Conservation (phyloP, 2,888 invertebrate species). For the Merodon equestris region DNA sequence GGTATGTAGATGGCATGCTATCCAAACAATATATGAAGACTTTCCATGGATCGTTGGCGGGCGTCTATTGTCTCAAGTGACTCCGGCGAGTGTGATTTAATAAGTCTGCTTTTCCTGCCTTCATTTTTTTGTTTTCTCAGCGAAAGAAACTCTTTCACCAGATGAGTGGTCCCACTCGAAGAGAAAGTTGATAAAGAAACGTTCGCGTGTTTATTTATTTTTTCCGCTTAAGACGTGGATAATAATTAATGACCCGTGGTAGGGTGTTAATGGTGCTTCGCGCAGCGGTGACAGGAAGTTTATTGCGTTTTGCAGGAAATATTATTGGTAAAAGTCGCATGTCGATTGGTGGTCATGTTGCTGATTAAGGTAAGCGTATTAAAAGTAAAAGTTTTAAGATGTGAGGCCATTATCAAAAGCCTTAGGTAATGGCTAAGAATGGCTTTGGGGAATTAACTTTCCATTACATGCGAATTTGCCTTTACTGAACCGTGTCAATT, state of each 20-base stretch:
- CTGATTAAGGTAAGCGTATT: no score
- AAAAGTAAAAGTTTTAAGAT: no score
- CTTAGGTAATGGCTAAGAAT: no score
- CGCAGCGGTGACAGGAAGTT: conserved; percentile 34
- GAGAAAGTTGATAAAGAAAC: conserved; percentile 48
- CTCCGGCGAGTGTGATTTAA: conserved; percentile 12
- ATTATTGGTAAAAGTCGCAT: conserved; percentile 39
- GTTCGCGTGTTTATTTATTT: not conserved
- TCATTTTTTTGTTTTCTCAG: not conserved
- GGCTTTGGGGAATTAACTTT: no score
- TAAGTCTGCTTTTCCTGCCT: conserved; percentile 12
- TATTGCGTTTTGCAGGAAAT: conserved; percentile 7
- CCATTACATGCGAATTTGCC: no score
- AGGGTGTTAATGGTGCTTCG: conserved; percentile 38
- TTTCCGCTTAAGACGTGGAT: conserved; percentile 21
- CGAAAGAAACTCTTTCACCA: conserved; percentile 24
- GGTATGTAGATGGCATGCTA: no score
- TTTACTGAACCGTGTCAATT: no score
- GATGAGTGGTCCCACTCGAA: conserved; percentile 9
- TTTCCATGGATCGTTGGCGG: conserved; percentile 23
- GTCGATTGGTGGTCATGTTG: conserved; percentile 1
- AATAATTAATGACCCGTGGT: conserved; percentile 51
- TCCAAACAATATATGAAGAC: conserved; percentile 5
- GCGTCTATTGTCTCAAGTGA: conserved; percentile 14
- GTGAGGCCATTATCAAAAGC: no score